A percentile compares a stretch with the other conserved stretches of the same genome.
phyloP scores from a whole-genome alignment of 1,140 invertebrate species.

The Drosophila neocordata region DNA sequence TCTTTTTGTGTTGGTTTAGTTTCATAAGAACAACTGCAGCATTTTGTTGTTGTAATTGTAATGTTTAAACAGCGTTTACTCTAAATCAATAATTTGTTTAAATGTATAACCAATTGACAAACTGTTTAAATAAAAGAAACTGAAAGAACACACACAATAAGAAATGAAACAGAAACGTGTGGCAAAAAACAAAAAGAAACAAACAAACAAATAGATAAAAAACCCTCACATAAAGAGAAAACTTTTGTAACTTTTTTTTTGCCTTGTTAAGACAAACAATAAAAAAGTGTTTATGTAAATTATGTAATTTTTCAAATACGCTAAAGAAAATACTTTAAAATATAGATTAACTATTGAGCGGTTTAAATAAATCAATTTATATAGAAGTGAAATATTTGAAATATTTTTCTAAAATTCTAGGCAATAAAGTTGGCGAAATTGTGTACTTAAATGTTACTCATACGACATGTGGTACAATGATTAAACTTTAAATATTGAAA shows the following conservation, averaged over 20 bases:
- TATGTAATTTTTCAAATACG: too few relatives aligned
- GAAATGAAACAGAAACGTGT: neutral
- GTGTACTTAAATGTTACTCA: neutral
- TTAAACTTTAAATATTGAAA: too few relatives aligned
- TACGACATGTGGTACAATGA: neutral
- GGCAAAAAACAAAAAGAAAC: neutral
- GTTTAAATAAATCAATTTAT: too few relatives aligned
- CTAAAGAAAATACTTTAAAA: too few relatives aligned
- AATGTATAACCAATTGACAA: neutral
- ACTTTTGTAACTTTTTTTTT: neutral
- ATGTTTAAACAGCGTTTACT: conserved; percentile 9
- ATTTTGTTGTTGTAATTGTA: neutral
- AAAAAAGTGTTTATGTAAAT: too few relatives aligned
- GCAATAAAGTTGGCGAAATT: too few relatives aligned
- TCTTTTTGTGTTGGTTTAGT: neutral
- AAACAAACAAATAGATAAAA: too few relatives aligned
- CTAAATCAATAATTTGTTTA: neutral
- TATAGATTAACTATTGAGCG: too few relatives aligned
- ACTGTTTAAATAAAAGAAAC: neutral
- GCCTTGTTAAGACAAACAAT: too few relatives aligned
- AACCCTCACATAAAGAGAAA: neutral
- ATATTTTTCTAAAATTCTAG: too few relatives aligned
- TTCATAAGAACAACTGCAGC: conserved; percentile 6
- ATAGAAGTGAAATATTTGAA: too few relatives aligned
- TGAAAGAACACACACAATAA: neutral